Percentiles rank a stretch among this genome's conserved stretches.
These are phyloP conservation scores for Drosophila kokeensis DNA, from an alignment of 2,888 invertebrate genomes.

Conservation along the genomic window DNA sequence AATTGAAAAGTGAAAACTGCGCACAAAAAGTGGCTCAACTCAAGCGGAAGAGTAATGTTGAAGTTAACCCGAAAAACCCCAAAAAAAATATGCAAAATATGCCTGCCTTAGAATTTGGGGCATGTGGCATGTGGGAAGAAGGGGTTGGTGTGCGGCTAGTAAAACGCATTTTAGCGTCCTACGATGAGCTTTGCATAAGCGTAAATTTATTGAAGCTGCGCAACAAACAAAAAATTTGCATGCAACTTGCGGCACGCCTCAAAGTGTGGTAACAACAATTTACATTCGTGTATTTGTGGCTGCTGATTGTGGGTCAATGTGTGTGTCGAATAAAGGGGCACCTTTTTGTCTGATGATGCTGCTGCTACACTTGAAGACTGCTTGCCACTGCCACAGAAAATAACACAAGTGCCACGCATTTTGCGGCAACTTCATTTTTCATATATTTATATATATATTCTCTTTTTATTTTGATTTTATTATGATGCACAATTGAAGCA, in stretches of 20 bases:
- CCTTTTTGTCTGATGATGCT: slow-evolving; percentile 47
- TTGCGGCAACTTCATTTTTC: slow-evolving; percentile 6
- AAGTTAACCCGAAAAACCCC: neutral
- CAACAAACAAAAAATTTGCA: slow-evolving; percentile 43
- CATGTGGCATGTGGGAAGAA: neutral
- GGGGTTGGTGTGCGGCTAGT: neutral
- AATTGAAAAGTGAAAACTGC: slow-evolving; percentile 27
- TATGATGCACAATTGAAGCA: slow-evolving; percentile 1
- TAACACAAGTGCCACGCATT: slow-evolving; percentile 7
- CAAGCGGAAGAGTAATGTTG: slow-evolving; percentile 22
- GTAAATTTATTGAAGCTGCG: slow-evolving; percentile 44
- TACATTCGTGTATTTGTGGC: slow-evolving; percentile 15
- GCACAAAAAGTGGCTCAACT: slow-evolving; percentile 56
- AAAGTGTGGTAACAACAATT: slow-evolving; percentile 31
- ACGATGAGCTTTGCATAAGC: slow-evolving; percentile 49
- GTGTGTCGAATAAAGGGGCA: slow-evolving; percentile 27
- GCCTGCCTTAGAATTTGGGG: slow-evolving; percentile 1
- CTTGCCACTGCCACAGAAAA: slow-evolving; percentile 24
- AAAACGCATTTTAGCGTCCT: slow-evolving; percentile 13
- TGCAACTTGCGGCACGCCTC: slow-evolving; percentile 36
- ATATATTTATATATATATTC: slow-evolving; percentile 1
- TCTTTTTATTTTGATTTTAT: slow-evolving; percentile 27
- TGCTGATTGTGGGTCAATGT: slow-evolving; percentile 46
- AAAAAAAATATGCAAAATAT: slow-evolving; percentile 55
- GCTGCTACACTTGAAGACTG: slow-evolving; percentile 24